Evolutionary conservation across 2,888 invertebrate species (phyloP), one percentile per base, ranked within the genome.

Genomic region (Phaonia tiefii): DNA sequence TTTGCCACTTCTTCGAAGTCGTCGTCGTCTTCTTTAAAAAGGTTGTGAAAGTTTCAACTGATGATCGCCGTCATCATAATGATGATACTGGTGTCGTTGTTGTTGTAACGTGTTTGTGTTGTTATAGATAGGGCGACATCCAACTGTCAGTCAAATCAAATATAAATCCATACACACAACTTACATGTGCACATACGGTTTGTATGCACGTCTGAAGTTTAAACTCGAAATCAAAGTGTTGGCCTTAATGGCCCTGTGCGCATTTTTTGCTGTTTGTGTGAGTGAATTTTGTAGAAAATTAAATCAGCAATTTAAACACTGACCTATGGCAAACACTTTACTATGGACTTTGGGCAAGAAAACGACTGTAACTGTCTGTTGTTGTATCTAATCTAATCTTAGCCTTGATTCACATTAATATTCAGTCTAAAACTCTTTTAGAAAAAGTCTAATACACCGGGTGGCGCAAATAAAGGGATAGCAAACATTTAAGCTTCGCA

Each of bases 11-110:
- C 63, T 63, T 39, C 42, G 20, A 5, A 3, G 31, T 31, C 8
- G 31, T 31, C 8, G 31, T 31, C 31, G 31, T 25, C 65, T n/a
- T 70, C 69, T 73, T 77, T 80, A 58, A 69, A 72, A 76, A 71
- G 54, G 39, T 75, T 77, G 80, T 77, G 80, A 81, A 81, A 81
- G 80, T 81, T 81, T n/a, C 42, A 25, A 13, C 8, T 7, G 25
- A 11, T 54, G 25, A 54, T 54, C 54, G 10, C 7, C 11, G 25
- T 13, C 44, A 44, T 31, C 8, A 31, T 31, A 8, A 31, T 8
- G 31, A 5, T 31, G 31, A 31, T 31, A 31, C 31, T 31, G 31
- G 31, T 31, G 31, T 31, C 8, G 31, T 31, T 31, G 31, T 31
- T 31, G 31, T 31, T 31, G 31, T 31, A 31, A 44, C 10, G n/a